Base-by-base conservation (phyloP, 2,797 vertebrate genomes). In the Poeciliopsis infans region DNA sequence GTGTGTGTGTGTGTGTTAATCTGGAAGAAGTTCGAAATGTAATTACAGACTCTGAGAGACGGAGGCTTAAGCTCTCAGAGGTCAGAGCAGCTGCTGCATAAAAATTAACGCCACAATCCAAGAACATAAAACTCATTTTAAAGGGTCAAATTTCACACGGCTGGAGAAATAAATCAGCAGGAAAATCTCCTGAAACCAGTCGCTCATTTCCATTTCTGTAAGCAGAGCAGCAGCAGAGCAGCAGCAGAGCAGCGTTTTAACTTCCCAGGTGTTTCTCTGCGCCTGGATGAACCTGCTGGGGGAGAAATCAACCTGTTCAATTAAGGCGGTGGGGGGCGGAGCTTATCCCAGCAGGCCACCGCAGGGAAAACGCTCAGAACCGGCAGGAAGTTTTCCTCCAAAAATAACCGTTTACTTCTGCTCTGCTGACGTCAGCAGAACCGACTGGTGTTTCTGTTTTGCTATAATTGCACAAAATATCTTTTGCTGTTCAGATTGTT, bases 11-110 rank as follows among this genome's bases (percentile, higher is more conserved):
- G 23, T 25, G 51, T 8, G 41, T 10, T 8, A 2, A 10, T 11
- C 83, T 78, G 76, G 75, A 66, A 77, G 76, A 83, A 90, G 83
- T 89, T 83, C 75, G 69, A 87, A 89, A 91, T 85, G 86, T 80
- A 93, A 91, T 93, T 91, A 87, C 73, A 76, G 79, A 79, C 80
- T 70, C 76, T 64, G 61, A 66, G 78, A 79, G 79, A 51, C 45
- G 82, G 59, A 80, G 61, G 77, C 59, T 86, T 18, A 15, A 78
- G 83, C 71, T 75, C 80, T 69, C 72, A 69, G 80, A 82, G 86
- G 84, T 91, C 87, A 85, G 66, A 78, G 49, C 74, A 69, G 79
- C 87, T 83, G 73, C 75, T 71, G 76, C 75, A 79, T 83, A 69
- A 77, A 84, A 86, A 79, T 55, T 72, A 78, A 69, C 69, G 64